Conservation (phyloP, 1,140 invertebrate species). For the Drosophila willistoni region DNA sequence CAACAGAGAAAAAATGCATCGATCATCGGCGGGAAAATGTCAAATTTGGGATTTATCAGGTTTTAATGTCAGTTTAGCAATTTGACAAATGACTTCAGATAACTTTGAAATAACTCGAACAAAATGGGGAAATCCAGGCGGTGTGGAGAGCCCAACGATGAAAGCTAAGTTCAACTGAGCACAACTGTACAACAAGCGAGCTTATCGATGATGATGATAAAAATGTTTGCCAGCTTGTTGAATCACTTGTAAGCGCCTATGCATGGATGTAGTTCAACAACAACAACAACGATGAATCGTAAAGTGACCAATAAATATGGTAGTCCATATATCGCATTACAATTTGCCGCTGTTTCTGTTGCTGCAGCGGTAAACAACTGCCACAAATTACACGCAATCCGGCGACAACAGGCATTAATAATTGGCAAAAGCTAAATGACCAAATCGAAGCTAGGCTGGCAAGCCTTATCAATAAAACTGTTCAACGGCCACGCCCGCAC, state of each 20-base stretch:
- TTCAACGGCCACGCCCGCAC: conserved; percentile 70
- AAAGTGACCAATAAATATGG: conserved; percentile 6
- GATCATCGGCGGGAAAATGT: conserved; percentile 73
- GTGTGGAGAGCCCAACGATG: conserved; percentile 17
- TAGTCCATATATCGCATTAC: conserved; percentile 63
- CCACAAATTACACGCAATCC: conserved; percentile 76
- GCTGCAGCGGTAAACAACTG: conserved; percentile 49
- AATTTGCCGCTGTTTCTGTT: conserved; percentile 25
- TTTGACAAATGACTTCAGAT: conserved; percentile 78
- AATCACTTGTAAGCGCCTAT: conserved; percentile 57
- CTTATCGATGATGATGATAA: conserved; percentile 60
- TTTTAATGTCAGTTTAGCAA: conserved; percentile 79
- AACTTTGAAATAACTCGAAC: conserved; percentile 49
- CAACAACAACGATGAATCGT: background rate
- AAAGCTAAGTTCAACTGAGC: conserved; percentile 10
- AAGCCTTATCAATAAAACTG: conserved; percentile 79
- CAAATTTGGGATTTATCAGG: conserved; percentile 76
- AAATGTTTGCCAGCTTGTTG: conserved; percentile 68
- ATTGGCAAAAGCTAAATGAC: conserved; percentile 68
- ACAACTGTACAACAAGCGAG: conserved; percentile 3
- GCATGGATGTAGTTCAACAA: conserved; percentile 18
- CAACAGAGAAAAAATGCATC: conserved; percentile 52
- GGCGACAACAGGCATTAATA: conserved; percentile 78
- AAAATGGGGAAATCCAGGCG: too few species aligned
- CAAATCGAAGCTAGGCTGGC: conserved; percentile 60